Evolutionary conservation across 2,797 vertebrate genomes (phyloP).

Genomic region (Miichthys miiuy): DNA sequence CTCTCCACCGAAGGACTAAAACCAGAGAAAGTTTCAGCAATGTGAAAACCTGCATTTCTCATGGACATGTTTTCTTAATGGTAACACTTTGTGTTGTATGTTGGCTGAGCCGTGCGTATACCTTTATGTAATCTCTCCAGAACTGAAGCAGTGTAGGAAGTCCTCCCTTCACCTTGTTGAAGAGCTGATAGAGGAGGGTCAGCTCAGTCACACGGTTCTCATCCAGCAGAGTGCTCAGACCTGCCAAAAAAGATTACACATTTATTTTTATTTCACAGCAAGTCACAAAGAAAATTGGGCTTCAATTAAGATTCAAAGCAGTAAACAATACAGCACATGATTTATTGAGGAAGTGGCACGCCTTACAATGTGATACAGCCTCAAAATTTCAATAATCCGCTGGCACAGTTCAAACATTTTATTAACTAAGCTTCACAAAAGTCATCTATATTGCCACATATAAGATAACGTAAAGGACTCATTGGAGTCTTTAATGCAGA

Average conservation of each 20-base stretch:
- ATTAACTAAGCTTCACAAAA: neutral
- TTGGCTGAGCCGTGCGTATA: slow-evolving; percentile 64
- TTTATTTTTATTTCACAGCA: neutral
- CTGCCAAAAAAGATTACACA: slow-evolving; percentile 73
- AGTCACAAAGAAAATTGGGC: neutral
- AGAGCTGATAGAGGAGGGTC: slow-evolving; percentile 95
- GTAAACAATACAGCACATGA: neutral
- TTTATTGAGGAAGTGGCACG: neutral
- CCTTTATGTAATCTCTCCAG: slow-evolving; percentile 99
- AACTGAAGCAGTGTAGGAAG: slow-evolving; percentile 96
- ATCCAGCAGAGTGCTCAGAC: slow-evolving; percentile 94
- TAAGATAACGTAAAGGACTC: neutral
- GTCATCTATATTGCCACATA: neutral
- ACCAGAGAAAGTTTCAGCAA: slow-evolving; percentile 25
- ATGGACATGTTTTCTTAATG: neutral
- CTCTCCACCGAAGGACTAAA: slow-evolving; percentile 95
- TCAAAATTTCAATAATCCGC: neutral
- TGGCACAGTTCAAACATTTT: neutral
- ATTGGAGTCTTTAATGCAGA: neutral
- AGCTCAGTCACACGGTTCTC: slow-evolving; percentile 96
- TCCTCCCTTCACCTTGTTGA: slow-evolving; percentile 95
- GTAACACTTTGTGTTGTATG: neutral
- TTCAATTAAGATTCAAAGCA: slow-evolving; percentile 1
- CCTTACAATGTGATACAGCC: neutral
- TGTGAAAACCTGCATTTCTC: neutral